Conservation (phyloP, 2,113 vertebrate genomes). For the Egretta garzetta region DNA sequence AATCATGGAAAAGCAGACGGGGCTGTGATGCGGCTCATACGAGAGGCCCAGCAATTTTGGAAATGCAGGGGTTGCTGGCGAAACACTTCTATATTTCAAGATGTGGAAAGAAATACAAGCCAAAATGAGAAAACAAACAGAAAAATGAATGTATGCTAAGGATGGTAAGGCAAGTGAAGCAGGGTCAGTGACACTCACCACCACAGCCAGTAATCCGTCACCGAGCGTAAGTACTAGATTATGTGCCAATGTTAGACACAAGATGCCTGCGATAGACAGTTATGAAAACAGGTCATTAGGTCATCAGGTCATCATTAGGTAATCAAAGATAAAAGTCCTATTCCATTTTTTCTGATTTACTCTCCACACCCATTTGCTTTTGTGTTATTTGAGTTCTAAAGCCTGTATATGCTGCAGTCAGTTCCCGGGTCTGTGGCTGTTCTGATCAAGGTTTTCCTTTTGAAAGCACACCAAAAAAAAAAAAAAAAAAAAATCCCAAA, state of each 20-base stretch:
- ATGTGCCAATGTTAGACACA: neutral
- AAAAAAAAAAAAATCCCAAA: neutral
- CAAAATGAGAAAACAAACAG: neutral
- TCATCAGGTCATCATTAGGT: neutral
- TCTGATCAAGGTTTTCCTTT: neutral
- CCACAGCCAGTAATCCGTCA: neutral
- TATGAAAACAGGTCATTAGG: neutral
- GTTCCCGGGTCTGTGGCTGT: neutral
- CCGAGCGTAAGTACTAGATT: neutral
- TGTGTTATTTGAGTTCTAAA: neutral
- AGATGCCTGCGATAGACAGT: neutral
- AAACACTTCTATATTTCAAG: neutral
- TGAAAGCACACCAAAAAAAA: neutral
- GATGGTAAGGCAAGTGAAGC: neutral
- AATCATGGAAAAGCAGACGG: neutral
- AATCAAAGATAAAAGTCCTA: neutral
- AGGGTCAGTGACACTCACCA: neutral
- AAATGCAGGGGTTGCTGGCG: neutral
- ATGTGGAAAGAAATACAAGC: neutral
- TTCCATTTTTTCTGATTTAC: neutral
- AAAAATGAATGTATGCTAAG: neutral
- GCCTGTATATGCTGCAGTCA: neutral
- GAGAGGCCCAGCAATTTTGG: neutral
- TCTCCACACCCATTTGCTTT: neutral
- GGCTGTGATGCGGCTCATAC: neutral